These are phyloP conservation scores for Bemisia tabaci DNA, from an alignment of 1,140 invertebrate genomes.

Conservation along the genomic window DNA sequence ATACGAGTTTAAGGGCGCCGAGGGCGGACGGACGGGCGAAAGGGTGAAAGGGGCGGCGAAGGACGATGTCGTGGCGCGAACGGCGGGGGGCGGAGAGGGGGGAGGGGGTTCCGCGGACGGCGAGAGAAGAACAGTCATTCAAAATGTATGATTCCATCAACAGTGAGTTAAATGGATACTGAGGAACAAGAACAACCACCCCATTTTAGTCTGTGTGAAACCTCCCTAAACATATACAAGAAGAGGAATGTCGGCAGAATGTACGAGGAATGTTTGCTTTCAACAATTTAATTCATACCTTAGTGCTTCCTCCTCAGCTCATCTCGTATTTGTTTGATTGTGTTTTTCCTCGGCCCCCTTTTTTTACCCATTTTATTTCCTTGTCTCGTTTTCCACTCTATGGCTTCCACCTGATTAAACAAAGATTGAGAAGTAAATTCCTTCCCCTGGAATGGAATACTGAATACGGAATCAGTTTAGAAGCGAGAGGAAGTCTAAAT, in stretches of 20 bases:
- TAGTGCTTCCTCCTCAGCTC: not conserved
- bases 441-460: not conserved
- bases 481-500: no score
- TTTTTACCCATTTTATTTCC: not conserved
- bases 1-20: not conserved
- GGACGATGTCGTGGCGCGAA: not conserved
- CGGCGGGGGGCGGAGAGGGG: not conserved
- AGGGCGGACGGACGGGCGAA: not conserved
- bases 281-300: not conserved
- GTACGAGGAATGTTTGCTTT: not conserved
- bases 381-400: not conserved
- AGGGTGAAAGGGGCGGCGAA: not conserved
- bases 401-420: not conserved
- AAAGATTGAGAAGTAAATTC: not conserved
- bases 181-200: not conserved
- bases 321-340: not conserved
- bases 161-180: not conserved
- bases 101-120: not conserved
- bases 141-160: not conserved
- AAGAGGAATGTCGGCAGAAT: not conserved
- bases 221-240: not conserved
- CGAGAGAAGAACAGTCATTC: not conserved
- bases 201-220: not conserved
- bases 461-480: not conserved
- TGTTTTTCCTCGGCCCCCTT: not conserved